Percentiles rank a stretch among this genome's conserved stretches.
Conservation (phyloP, 30 jellyfish, hydroid and myxozoan species). For the Clytia hemisphaerica region DNA sequence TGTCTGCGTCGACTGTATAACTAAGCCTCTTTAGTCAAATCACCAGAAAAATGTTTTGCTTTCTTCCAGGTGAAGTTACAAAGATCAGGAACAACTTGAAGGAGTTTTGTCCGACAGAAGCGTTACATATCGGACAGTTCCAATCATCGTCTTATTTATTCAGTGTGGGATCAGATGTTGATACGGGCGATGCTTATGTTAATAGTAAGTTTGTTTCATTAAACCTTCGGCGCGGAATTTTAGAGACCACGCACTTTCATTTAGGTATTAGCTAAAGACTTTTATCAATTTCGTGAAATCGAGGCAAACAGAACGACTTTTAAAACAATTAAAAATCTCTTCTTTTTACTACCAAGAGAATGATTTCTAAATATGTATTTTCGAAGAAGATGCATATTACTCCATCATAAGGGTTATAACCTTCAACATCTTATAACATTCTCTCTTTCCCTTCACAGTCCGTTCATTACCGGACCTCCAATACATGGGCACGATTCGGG, state of each 20-base stretch:
- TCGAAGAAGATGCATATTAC: too few species aligned
- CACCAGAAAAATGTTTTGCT: too few species aligned
- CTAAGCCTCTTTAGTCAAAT: too few species aligned
- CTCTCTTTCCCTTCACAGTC: conserved; percentile 18
- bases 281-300: not conserved
- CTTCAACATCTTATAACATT: not conserved
- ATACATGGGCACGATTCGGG: conserved; percentile 82
- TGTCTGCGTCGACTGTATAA: too few species aligned
- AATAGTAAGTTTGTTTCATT: too few species aligned
- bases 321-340: not conserved
- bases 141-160: conserved; percentile 45
- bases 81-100: conserved; percentile 61
- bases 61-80: conserved; percentile 42
- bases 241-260: too few species aligned
- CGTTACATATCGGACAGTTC: conserved; percentile 33
- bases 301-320: not conserved
- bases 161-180: conserved; percentile 78
- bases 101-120: conserved; percentile 84
- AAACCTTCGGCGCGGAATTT: too few species aligned
- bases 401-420: too few species aligned
- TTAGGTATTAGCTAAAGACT: too few species aligned
- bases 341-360: too few species aligned
- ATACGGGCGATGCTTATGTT: conserved; percentile 66
- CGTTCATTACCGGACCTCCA: conserved; percentile 74
- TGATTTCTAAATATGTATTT: too few species aligned